Base-by-base conservation (phyloP, 1,140 invertebrate species). In the Ectropis grisescens region DNA sequence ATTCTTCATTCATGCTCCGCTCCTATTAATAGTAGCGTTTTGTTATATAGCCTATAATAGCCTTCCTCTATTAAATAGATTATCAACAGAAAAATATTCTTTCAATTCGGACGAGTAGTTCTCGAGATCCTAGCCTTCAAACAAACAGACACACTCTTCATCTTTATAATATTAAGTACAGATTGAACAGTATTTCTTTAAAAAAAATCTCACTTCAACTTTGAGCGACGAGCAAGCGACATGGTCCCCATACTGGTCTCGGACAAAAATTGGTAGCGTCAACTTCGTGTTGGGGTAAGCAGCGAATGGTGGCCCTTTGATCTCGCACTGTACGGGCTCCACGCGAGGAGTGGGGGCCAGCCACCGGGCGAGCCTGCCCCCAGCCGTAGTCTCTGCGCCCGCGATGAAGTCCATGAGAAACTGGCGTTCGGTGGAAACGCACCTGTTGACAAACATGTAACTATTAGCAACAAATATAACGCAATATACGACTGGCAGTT, bases 321-420 rank as follows among this genome's bases (percentile, higher is more conserved):
- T 87, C 68, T 95, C 90, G 79, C 94, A 98, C 60, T 90, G 88
- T 36, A 88, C 82, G 1, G 95, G 93, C 82, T 98, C 96, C 1
- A 98, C 90, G 36, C 92, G 92, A 6, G 95, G 91, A 56, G 96
- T 94, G 0, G 95, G 95, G 60, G 98, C 94, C 22, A 99, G 74
- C 96, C 96, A 98, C 70, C 93, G 89, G 1, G 96, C 95, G 32
- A 99, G 80, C 33, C 96, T 85, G 14, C 95, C 96, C 0, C 96
- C 96, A 44, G 93, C 94, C 0, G 95, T 96, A 1, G 92, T 93
- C 7, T 91, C 85, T 0, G 89, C 88, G 37, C 94, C 94, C 5
- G 88, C 86, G 10, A 98, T 93, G 56, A 98, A 96, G 72, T 99
- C 96, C 28, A 93, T 89, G 9, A 98, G 87, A 70, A 98, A 99